phyloP scores from a whole-genome alignment of 2,113 vertebrate genomes.

The Melanotaenia duboulayi region DNA sequence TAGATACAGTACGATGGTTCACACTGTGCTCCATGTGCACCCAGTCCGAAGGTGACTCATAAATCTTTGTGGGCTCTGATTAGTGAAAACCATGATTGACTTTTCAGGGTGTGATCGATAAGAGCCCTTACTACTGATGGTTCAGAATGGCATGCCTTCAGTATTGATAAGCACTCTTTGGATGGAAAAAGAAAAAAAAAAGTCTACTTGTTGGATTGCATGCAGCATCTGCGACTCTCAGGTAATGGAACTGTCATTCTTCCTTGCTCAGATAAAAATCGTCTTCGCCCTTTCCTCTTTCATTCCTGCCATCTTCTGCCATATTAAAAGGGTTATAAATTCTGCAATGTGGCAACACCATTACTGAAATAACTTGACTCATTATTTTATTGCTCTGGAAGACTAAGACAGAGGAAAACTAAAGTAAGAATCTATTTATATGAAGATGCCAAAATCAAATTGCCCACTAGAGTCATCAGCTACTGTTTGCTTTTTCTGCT shows the following conservation, averaged over 20 bases:
- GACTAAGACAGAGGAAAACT: slow-evolving; percentile 28
- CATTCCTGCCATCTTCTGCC: slow-evolving; percentile 57
- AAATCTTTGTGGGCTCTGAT: slow-evolving; percentile 62
- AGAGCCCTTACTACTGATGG: slow-evolving; percentile 56
- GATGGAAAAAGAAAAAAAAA: slow-evolving; percentile 33
- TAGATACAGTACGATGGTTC: slow-evolving; percentile 18
- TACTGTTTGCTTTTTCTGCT: slow-evolving; percentile 5
- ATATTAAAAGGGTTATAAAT: slow-evolving; percentile 77
- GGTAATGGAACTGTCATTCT: slow-evolving; percentile 85
- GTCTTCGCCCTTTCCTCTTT: slow-evolving; percentile 50
- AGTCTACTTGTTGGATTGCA: slow-evolving; percentile 72
- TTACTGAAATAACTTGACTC: slow-evolving; percentile 66
- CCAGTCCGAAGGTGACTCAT: slow-evolving; percentile 29
- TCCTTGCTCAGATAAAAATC: slow-evolving; percentile 78
- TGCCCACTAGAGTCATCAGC: neutral
- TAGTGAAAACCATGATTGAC: slow-evolving; percentile 68
- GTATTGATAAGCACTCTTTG: slow-evolving; percentile 75
- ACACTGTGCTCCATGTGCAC: slow-evolving; percentile 10
- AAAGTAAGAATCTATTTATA: neutral
- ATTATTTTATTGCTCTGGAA: slow-evolving; percentile 38
- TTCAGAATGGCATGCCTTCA: slow-evolving; percentile 60
- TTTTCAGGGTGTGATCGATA: slow-evolving; percentile 70
- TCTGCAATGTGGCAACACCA: slow-evolving; percentile 62
- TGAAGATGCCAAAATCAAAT: neutral
- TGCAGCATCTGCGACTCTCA: slow-evolving; percentile 68